Evolutionary conservation across 2,797 vertebrate genomes (phyloP).

Genomic region (Megaceryle alcyon): DNA sequence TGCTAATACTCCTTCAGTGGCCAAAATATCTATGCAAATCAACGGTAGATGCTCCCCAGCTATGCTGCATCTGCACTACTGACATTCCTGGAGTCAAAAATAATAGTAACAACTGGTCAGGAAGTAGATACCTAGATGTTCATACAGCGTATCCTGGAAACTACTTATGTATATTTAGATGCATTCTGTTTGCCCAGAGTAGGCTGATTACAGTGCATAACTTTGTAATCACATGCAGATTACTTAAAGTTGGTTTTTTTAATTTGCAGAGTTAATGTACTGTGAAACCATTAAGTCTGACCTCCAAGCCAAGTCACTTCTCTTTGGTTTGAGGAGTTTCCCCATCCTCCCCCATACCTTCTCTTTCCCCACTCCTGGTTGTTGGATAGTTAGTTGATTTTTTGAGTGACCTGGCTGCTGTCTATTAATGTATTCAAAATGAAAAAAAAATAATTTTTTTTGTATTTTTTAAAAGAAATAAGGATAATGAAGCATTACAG

Average conservation of each 20-base stretch:
- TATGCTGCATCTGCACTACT: not conserved
- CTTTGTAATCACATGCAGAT: conserved; percentile 1
- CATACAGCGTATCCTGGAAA: not conserved
- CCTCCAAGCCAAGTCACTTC: conserved; percentile 13
- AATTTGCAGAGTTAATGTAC: conserved; percentile 33
- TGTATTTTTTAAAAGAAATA: not conserved
- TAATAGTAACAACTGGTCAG: not conserved
- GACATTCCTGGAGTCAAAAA: not conserved
- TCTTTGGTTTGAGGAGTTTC: not conserved
- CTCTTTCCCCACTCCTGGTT: not conserved
- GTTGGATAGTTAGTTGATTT: not conserved
- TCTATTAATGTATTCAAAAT: not conserved
- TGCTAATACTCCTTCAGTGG: not conserved
- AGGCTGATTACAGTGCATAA: not conserved
- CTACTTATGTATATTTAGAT: not conserved
- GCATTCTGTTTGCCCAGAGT: not conserved
- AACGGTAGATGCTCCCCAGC: not conserved
- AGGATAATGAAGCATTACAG: conserved; percentile 6
- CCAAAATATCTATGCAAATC: not conserved
- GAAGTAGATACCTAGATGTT: not conserved
- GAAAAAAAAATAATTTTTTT: not conserved
- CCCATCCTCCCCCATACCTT: not conserved
- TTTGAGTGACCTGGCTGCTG: not conserved
- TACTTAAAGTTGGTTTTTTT: conserved; percentile 1
- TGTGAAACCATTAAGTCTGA: conserved; percentile 40